Conservation (phyloP, 2,888 invertebrate genomes). For the Argyresthia albistria region DNA sequence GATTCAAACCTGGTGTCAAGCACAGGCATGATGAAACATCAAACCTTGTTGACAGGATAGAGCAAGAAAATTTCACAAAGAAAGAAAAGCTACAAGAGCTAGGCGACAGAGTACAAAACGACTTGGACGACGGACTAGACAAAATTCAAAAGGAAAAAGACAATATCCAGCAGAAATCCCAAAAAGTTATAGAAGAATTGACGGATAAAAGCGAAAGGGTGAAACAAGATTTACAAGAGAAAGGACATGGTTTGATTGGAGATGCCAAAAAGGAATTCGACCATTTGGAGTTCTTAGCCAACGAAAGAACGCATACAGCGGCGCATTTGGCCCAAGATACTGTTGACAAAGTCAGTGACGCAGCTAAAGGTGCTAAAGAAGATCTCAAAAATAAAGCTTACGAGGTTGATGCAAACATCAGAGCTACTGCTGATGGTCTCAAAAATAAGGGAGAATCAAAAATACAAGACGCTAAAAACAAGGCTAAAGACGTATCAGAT, state of each 20-base stretch:
- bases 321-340: slow-evolving; percentile 28
- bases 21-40: slow-evolving; percentile 60
- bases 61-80: slow-evolving; percentile 52
- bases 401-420: slow-evolving; percentile 46
- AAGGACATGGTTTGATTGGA: slow-evolving; percentile 28
- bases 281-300: slow-evolving; percentile 24
- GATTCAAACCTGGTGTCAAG: slow-evolving; percentile 40
- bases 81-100: slow-evolving; percentile 47
- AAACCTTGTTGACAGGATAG: slow-evolving; percentile 49
- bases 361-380: slow-evolving; percentile 37
- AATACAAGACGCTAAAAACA: slow-evolving; percentile 31
- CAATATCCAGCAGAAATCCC: slow-evolving; percentile 37
- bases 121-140: slow-evolving; percentile 35
- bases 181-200: slow-evolving; percentile 32
- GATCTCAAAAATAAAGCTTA: slow-evolving; percentile 45
- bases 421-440: slow-evolving; percentile 13
- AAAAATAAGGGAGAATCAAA: slow-evolving; percentile 18
- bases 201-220: slow-evolving; percentile 27
- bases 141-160: slow-evolving; percentile 48
- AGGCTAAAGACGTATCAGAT: slow-evolving; percentile 40
- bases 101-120: slow-evolving; percentile 31
- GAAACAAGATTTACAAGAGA: slow-evolving; percentile 29
- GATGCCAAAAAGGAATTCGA: slow-evolving; percentile 28
- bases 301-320: slow-evolving; percentile 29
- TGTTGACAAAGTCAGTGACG: slow-evolving; percentile 41